These are phyloP conservation scores for Erinaceus europaeus DNA, from an alignment of 2,113 vertebrate genomes.

Conservation along the genomic window DNA sequence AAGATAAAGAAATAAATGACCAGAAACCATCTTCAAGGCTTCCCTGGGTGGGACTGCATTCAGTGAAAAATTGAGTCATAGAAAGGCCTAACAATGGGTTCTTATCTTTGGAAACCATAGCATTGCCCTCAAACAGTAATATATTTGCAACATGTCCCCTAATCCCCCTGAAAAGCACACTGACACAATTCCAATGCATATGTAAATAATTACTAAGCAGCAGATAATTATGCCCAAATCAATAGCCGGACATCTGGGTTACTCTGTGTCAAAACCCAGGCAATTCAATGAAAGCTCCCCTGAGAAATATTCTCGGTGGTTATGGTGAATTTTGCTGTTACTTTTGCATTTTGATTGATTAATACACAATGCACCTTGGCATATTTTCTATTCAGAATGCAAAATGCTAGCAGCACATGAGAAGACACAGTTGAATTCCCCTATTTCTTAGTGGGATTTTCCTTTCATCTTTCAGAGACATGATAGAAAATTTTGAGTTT, in stretches of 20 bases:
- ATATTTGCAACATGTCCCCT: constrained; percentile 52
- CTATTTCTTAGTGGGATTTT: constrained; percentile 66
- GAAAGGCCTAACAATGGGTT: neutral
- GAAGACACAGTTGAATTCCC: constrained; percentile 67
- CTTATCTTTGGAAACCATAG: constrained; percentile 54
- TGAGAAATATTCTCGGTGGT: constrained; percentile 78
- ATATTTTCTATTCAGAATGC: constrained; percentile 81
- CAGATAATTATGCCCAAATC: constrained; percentile 84
- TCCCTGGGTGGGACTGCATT: neutral
- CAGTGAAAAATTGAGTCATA: neutral
- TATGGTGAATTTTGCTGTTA: constrained; percentile 76
- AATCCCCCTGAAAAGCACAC: constrained; percentile 37
- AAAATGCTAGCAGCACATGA: constrained; percentile 75
- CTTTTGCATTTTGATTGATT: constrained; percentile 85
- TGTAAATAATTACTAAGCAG: constrained; percentile 81
- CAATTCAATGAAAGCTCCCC: constrained; percentile 77
- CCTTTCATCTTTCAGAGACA: constrained; percentile 72
- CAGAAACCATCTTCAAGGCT: neutral
- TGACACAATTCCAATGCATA: constrained; percentile 72
- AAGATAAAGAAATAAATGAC: neutral
- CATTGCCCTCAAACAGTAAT: constrained; percentile 8
- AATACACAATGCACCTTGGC: constrained; percentile 81
- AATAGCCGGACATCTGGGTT: constrained; percentile 81
- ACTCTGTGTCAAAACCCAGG: constrained; percentile 77
- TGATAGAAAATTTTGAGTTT: constrained; percentile 56